Evolutionary conservation across 1,140 invertebrate species (phyloP), one percentile per base, ranked within the genome.

Genomic region (Drosophila kurseongensis): DNA sequence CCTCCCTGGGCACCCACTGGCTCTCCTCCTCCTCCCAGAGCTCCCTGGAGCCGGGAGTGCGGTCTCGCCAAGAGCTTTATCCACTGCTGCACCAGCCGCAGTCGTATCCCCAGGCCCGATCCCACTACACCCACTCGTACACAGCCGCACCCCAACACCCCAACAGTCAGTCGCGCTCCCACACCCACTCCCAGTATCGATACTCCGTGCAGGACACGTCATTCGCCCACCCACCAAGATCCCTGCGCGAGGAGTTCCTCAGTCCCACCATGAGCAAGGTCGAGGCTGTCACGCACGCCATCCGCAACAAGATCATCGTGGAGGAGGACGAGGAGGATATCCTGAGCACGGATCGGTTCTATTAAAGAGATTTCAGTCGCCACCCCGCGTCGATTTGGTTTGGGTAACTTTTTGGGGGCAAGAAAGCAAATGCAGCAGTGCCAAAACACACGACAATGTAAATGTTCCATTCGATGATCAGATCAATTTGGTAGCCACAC

Each of bases 271-370:
- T 78, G 36, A 65, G 76, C 50, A 77, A 91, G 48, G 74, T 79
- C 68, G 89, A 91, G 35, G 89, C 79, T n/a, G 74, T 91, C 61
- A 86, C 89, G 42, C 82, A 86, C 62, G 89, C 75, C 67, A 91
- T 91, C 72, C 89, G 89, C 73, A 91, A 91, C 77, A 91, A 91
- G 71, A 75, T 91, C 42, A 91, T 91, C 44, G 85, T 91, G 61
- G 90, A 91, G 63, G 90, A 91, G 80, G 90, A 91, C 75, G 90
- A 91, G 62, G 90, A 91, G 68, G 90, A 91, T 62, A 91, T 90
- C 69, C 71, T 81, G 75, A 81, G 82, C 58, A 77, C 71, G 74
- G 90, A 91, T 90, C 82, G 78, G 71, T 91, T 91, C 76, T 91
- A 91, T 90, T 91, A 80, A 91, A 90, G 90, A 84, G 90, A 91